Conservation (phyloP, 2,888 invertebrate species). For the Andrena trimmerana region DNA sequence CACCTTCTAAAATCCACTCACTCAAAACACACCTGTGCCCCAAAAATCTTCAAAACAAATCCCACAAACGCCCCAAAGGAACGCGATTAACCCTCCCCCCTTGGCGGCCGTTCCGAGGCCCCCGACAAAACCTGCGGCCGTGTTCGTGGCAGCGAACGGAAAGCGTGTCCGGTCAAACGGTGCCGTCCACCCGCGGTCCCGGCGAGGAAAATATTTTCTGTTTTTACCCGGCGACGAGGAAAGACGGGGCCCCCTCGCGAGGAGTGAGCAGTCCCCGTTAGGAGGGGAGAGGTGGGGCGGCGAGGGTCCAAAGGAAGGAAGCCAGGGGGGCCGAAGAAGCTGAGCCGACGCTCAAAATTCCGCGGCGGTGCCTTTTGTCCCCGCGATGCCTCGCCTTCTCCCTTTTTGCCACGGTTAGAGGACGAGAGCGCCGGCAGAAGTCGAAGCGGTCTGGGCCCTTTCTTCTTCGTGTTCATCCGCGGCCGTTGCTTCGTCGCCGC, state of each 20-base stretch:
- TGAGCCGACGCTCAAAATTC: conserved; percentile 84
- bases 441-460: conserved; percentile 64
- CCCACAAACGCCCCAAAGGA: neutral
- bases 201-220: conserved; percentile 77
- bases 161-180: conserved; percentile 40
- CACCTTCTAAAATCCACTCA: too few relatives aligned
- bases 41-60: too few relatives aligned
- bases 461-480: conserved; percentile 65
- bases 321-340: conserved; percentile 38
- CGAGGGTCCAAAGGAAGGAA: conserved; percentile 7
- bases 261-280: conserved; percentile 62
- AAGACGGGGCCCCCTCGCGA: conserved; percentile 40
- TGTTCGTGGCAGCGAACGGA: conserved; percentile 17
- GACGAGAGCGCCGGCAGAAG: conserved; percentile 47
- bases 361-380: conserved; percentile 84
- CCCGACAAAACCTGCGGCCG: neutral
- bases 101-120: neutral
- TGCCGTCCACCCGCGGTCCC: conserved; percentile 48
- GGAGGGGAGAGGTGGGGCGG: conserved; percentile 35
- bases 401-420: conserved; percentile 73
- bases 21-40: too few relatives aligned
- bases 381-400: conserved; percentile 76
- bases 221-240: conserved; percentile 73
- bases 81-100: neutral
- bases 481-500: conserved; percentile 34